These are phyloP conservation scores for Leucophora obtusa DNA, from an alignment of 2,888 invertebrate species.

Conservation along the genomic window DNA sequence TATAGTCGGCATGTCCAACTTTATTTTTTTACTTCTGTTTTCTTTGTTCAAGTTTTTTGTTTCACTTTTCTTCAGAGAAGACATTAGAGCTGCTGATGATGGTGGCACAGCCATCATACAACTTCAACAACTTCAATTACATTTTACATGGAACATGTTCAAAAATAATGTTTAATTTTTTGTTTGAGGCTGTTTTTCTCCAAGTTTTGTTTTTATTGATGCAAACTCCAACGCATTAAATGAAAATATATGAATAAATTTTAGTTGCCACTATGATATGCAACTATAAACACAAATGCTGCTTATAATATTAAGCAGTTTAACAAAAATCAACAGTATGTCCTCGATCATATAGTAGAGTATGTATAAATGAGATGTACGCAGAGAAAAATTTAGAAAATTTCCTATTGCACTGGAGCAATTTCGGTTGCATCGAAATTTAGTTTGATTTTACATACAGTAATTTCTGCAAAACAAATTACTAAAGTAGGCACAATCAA, in stretches of 20 bases:
- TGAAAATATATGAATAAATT: conserved; percentile 39
- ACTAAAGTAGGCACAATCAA: too few relatives aligned
- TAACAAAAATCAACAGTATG: conserved; percentile 11
- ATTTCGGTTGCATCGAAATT: too few relatives aligned
- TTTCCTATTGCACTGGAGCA: too few relatives aligned
- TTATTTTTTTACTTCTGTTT: too few relatives aligned
- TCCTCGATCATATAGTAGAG: conserved; percentile 1
- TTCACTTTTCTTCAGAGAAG: conserved; percentile 12
- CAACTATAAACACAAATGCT: neutral
- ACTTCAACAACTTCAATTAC: conserved; percentile 55
- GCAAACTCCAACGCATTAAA: conserved; percentile 57
- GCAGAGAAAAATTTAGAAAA: too few relatives aligned
- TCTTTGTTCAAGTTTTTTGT: conserved; percentile 7
- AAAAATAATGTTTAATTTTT: conserved; percentile 33
- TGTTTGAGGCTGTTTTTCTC: conserved; percentile 14
- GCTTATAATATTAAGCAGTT: conserved; percentile 4
- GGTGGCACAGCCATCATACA: conserved; percentile 58
- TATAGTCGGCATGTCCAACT: too few relatives aligned
- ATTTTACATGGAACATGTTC: conserved; percentile 49
- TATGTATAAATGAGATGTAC: neutral
- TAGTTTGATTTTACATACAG: too few relatives aligned
- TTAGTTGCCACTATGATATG: conserved; percentile 16
- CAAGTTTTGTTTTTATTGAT: conserved; percentile 34
- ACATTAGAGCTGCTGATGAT: conserved; percentile 38
- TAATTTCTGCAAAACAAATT: too few relatives aligned